These are phyloP conservation scores for Caracal caracal DNA, from an alignment of 2,113 vertebrate genomes.

Conservation along the genomic window DNA sequence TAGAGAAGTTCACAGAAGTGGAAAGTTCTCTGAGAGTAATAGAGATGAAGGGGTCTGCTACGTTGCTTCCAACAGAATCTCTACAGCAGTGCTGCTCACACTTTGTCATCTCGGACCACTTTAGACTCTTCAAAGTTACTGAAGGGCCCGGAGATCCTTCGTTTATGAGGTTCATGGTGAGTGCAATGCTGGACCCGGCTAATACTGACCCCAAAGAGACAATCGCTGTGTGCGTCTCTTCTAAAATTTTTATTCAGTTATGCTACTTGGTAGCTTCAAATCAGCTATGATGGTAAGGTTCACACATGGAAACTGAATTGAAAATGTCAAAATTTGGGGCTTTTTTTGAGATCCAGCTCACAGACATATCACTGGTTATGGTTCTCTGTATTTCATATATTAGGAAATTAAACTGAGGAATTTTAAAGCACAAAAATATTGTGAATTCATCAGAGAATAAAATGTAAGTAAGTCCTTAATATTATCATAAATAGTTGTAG, in stretches of 20 bases:
- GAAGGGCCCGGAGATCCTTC: neutral
- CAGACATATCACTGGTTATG: neutral
- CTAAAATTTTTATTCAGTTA: neutral
- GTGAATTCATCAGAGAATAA: neutral
- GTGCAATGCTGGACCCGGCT: fast-evolving
- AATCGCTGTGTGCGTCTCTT: neutral
- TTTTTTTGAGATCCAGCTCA: neutral
- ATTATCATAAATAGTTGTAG: neutral
- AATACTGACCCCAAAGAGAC: neutral
- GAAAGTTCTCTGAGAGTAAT: neutral
- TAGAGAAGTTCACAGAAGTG: neutral
- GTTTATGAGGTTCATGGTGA: neutral
- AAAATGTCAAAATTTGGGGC: neutral
- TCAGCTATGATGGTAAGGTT: neutral
- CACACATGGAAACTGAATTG: neutral
- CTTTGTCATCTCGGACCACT: neutral
- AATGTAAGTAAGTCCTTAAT: neutral
- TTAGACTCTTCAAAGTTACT: neutral
- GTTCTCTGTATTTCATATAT: neutral
- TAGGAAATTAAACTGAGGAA: neutral
- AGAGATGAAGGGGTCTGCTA: neutral
- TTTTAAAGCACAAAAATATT: neutral
- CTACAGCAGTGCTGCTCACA: neutral
- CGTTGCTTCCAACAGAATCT: neutral
- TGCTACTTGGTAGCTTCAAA: neutral